Percentiles rank a stretch among this genome's conserved stretches.
phyloP scores from a whole-genome alignment of 2,888 invertebrate species.

The Dioctria linearis region DNA sequence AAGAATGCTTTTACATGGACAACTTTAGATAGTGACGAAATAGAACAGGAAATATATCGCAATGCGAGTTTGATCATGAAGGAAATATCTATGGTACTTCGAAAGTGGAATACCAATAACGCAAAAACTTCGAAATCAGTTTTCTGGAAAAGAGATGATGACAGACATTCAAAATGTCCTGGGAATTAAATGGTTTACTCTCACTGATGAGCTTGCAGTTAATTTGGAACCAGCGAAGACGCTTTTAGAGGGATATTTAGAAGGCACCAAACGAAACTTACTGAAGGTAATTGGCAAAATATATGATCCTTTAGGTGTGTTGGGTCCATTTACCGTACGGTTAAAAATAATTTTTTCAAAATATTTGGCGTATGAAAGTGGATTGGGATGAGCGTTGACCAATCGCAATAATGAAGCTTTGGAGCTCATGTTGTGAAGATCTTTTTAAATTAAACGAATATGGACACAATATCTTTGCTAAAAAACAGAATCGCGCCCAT shows the following conservation, averaged over 20 bases:
- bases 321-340: not conserved
- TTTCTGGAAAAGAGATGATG: not conserved
- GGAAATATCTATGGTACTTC: conserved; percentile 36
- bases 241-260: too few species aligned
- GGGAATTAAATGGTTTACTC: not conserved
- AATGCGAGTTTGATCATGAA: conserved; percentile 52
- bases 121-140: conserved; percentile 28
- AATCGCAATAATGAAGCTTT: conserved; percentile 12
- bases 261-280: too few species aligned
- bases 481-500: not conserved
- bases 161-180: not conserved
- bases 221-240: too few species aligned
- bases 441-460: conserved; percentile 23
- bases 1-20: conserved; percentile 49
- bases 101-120: conserved; percentile 53
- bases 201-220: not conserved
- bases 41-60: conserved; percentile 24
- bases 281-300: conserved; percentile 10
- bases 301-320: not conserved
- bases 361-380: not conserved
- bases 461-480: not conserved
- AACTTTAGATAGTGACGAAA: conserved; percentile 50
- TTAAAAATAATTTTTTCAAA: not conserved
- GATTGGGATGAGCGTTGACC: not conserved
- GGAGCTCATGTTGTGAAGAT: conserved; percentile 6